Base-by-base conservation (phyloP, 1,140 invertebrate species). In the Caenorhabditis latens region DNA sequence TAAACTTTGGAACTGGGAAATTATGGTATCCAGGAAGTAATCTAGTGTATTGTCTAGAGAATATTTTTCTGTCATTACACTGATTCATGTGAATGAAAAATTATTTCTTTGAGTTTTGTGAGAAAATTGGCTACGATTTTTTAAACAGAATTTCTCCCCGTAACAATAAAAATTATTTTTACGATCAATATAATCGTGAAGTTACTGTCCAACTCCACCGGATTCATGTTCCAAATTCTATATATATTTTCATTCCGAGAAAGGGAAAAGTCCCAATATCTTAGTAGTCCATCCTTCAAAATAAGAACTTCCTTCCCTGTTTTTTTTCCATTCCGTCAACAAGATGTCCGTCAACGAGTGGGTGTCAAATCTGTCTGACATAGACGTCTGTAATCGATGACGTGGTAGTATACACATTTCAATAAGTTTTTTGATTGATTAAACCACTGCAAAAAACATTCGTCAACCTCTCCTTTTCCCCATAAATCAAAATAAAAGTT, bases 361-460 rank as follows among this genome's bases (percentile, higher is more conserved):
- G 43, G 71, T 50, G 71, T 79, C 71, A 79, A 50, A 24, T 79
- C 46, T 79, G 46, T 79, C 43, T 50, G 43, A 32, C 71, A 79
- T 50, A 24, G 43, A 32, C 16, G 24, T 50, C 0, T 32, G 24
- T n/a, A 9, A n/a, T 21, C 14, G 71, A 79, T 79, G 71, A 79
- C 46, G 71, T 79, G 46, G 46, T n/a, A 79, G 46, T 50, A 32
- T 48, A 53, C 71, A 79, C 71, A 79, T 79, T 79, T 79, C 21
- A 48, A 79, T 79, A 24, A 5, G 46, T 50, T 79, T 71, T 48
- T 79, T 79, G 71, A 79, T 79, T 79, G 71, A 79, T 79, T 79
- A 79, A 24, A 50, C 3, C 6, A 16, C n/a, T 79, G 46, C 71
- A 79, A 48, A 79, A 50, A 14, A 65, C 21, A 43, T 46, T 43